Evolutionary conservation across 1,140 invertebrate species (phyloP), one percentile per base, ranked within the genome.

Genomic region (Bombus fervidus): DNA sequence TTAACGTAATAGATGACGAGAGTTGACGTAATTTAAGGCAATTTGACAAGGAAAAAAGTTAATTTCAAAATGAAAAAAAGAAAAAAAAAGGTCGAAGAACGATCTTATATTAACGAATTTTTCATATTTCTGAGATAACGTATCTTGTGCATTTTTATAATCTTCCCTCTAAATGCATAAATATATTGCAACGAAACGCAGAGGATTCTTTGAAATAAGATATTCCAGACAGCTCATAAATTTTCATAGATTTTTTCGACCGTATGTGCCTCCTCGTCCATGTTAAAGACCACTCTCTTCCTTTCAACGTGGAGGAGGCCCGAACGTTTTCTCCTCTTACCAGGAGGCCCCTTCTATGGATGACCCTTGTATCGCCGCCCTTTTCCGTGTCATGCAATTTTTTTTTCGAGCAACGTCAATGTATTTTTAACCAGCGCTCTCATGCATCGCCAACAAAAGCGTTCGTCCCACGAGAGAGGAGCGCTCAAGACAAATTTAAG

Each of bases 151-250:
- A n/a, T n/a, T 62, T 28, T n/a, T 25, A 62, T 10, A n/a, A 62
- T n/a, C 9, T 6, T 22, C 4, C 22, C 12, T 22, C 22, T 18
- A 47, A 71, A 34, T n/a, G 12, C 10, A n/a, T n/a, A n/a, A n/a
- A 62, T 13, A n/a, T 13, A 62, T 25, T 69, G 34, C 18, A n/a
- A 68, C 3, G 22, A 68, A 64, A 47, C 4, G 31, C 31, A 3
- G 4, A 41, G 12, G 15, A 53, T 57, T 34, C 22, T 47, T 43
- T 28, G 25, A 31, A 37, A 43, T 43, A 43, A 57, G 78, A 86
- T 87, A 86, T 66, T 83, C 80, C 57, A 86, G 82, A 81, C 81
- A 41, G 72, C 86, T 91, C 87, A 90, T 90, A 91, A 91, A 90
- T 91, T 91, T 91, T 87, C 87, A 91, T 89, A 68, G 82, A 86